Evolutionary conservation across 2,888 invertebrate genomes (phyloP).

Genomic region (Hipparchia sbordonii): DNA sequence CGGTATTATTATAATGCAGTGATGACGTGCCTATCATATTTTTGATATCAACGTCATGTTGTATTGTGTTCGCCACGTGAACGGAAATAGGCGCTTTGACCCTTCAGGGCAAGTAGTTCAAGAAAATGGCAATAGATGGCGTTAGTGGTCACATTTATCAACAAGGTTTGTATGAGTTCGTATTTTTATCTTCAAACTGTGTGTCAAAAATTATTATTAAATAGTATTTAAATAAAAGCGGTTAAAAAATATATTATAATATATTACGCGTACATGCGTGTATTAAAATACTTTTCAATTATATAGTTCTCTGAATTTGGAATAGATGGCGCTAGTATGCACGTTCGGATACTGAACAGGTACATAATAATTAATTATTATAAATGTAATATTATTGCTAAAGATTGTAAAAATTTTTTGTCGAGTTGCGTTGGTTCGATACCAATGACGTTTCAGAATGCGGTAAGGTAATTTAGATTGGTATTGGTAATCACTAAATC

Average conservation of each 20-base stretch:
- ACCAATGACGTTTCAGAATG: too few relatives aligned
- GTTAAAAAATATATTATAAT: too few relatives aligned
- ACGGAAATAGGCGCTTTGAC: conserved; percentile 71
- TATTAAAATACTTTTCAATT: neutral
- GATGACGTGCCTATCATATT: conserved; percentile 63
- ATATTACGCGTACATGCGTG: neutral
- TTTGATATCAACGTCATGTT: conserved; percentile 56
- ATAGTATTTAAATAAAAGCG: neutral
- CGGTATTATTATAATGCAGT: conserved; percentile 70
- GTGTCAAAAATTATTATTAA: too few relatives aligned
- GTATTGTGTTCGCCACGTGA: conserved; percentile 72
- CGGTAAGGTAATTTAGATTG: too few relatives aligned
- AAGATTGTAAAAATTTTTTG: neutral
- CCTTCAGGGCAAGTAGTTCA: conserved; percentile 38
- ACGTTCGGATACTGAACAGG: neutral
- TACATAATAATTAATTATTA: neutral
- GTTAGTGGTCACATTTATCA: conserved; percentile 39
- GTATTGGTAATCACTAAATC: too few relatives aligned
- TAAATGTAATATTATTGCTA: too few relatives aligned
- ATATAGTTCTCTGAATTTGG: neutral
- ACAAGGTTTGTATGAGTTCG: neutral
- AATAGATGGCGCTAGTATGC: conserved; percentile 31
- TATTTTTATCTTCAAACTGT: neutral
- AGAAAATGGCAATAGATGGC: conserved; percentile 58
- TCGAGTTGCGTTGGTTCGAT: too few relatives aligned